A percentile compares a stretch with the other conserved stretches of the same genome.
Evolutionary conservation across 2,888 invertebrate species (phyloP).

Genomic region (Acanthacorydalis orientalis): DNA sequence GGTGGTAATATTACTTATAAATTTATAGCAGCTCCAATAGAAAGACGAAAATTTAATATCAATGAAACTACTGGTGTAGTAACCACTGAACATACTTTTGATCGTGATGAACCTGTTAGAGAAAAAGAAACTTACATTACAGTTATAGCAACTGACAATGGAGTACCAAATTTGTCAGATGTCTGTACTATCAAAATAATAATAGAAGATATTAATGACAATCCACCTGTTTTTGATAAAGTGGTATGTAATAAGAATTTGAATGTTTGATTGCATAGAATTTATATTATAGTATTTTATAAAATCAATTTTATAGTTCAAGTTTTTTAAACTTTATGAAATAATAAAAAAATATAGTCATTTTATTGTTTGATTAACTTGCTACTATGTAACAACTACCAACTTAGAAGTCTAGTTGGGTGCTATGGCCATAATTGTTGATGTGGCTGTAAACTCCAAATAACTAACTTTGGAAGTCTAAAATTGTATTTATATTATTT

Average conservation of each 20-base stretch:
- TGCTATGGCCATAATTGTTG: too few species aligned
- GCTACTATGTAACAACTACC: too few species aligned
- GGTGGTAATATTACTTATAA: slow-evolving; percentile 72
- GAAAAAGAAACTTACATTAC: slow-evolving; percentile 74
- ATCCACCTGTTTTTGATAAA: slow-evolving; percentile 65
- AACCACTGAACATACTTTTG: slow-evolving; percentile 58
- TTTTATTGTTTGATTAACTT: too few species aligned
- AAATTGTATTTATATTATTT: too few species aligned
- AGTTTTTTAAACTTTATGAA: too few species aligned
- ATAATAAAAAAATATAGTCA: too few species aligned
- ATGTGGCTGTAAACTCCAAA: too few species aligned
- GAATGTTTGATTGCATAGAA: too few species aligned
- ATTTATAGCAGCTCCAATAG: slow-evolving; percentile 57
- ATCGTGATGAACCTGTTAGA: slow-evolving; percentile 76
- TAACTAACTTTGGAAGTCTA: too few species aligned
- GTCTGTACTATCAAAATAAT: slow-evolving; percentile 86
- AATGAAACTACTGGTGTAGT: slow-evolving; percentile 61
- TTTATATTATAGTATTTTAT: too few species aligned
- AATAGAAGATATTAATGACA: slow-evolving; percentile 88
- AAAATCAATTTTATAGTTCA: too few species aligned
- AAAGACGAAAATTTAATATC: slow-evolving; percentile 63
- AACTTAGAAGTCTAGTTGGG: too few species aligned
- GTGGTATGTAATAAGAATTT: slow-evolving; percentile 35
- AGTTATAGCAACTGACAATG: slow-evolving; percentile 85
- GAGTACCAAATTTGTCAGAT: slow-evolving; percentile 75